Percentiles rank a stretch among this genome's conserved stretches.
These are phyloP conservation scores for Ophthalmolycus amberensis DNA, from an alignment of 2,113 vertebrate genomes.

Conservation along the genomic window DNA sequence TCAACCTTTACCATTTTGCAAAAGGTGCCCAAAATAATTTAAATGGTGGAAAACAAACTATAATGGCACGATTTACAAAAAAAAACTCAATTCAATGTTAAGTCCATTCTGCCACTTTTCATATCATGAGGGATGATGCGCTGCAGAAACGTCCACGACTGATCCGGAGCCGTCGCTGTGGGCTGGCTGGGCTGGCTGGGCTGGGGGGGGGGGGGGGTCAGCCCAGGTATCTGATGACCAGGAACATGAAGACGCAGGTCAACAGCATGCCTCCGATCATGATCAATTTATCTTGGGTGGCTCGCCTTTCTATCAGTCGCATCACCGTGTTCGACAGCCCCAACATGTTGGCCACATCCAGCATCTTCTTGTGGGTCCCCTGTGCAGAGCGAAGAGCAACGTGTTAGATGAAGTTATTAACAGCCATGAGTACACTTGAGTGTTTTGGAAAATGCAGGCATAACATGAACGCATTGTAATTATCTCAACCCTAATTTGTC, in stretches of 20 bases:
- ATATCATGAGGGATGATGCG: conserved; percentile 58
- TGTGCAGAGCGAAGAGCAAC: conserved; percentile 58
- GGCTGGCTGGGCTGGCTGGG: no score
- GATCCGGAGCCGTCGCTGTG: conserved; percentile 9
- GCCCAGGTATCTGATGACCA: conserved; percentile 92
- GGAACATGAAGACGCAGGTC: conserved; percentile 93
- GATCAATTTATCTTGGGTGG: conserved; percentile 96
- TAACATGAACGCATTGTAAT: conserved; percentile 22
- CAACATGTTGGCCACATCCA: conserved; percentile 97
- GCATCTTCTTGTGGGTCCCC: conserved; percentile 97
- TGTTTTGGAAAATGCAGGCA: neutral
- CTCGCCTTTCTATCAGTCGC: conserved; percentile 95
- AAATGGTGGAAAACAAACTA: conserved; percentile 11
- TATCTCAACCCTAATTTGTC: conserved; percentile 40
- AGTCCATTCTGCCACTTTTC: conserved; percentile 49
- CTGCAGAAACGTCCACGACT: conserved; percentile 47
- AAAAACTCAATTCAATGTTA: conserved; percentile 21
- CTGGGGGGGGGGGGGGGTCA: no score
- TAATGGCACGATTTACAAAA: conserved; percentile 40
- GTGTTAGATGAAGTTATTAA: neutral
- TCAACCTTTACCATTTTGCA: conserved; percentile 18
- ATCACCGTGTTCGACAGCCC: conserved; percentile 98
- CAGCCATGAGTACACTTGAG: neutral
- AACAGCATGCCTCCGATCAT: conserved; percentile 97
- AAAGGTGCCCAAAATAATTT: neutral